Conservation (phyloP, 1,140 invertebrate genomes). For the Gryllus bimaculatus region DNA sequence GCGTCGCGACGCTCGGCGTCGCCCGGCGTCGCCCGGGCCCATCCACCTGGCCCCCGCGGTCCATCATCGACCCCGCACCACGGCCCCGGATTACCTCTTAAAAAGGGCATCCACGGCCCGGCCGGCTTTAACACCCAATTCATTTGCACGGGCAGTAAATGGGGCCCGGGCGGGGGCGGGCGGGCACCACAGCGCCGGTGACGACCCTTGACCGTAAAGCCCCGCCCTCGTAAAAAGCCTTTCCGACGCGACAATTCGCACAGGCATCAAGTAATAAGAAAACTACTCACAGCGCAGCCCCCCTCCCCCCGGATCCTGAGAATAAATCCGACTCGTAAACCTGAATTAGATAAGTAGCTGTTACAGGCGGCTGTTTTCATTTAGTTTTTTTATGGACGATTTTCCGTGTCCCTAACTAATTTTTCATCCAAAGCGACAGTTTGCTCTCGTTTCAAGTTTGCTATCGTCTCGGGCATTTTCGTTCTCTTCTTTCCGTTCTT, state of each 20-base stretch:
- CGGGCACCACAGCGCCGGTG: background rate
- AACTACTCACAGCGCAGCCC: background rate
- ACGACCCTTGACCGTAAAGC: background rate
- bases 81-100: slow-evolving; percentile 10
- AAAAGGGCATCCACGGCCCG: slow-evolving; percentile 7
- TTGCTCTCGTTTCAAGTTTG: too few species aligned
- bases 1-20: too few species aligned
- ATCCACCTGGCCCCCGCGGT: background rate
- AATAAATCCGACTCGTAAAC: background rate
- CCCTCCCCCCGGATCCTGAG: background rate
- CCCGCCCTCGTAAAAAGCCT: background rate
- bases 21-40: too few species aligned
- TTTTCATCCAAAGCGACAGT: background rate
- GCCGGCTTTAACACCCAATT: slow-evolving; percentile 15
- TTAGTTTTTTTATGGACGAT: background rate
- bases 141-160: slow-evolving; percentile 13
- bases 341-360: background rate
- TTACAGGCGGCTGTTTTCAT: background rate
- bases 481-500: too few species aligned
- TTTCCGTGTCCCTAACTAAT: background rate
- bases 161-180: background rate
- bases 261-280: background rate
- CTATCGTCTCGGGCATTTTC: too few species aligned
- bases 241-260: background rate
- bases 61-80: background rate